Evolutionary conservation across 2,888 invertebrate genomes (phyloP).

Genomic region (Perizoma flavofasciatum): DNA sequence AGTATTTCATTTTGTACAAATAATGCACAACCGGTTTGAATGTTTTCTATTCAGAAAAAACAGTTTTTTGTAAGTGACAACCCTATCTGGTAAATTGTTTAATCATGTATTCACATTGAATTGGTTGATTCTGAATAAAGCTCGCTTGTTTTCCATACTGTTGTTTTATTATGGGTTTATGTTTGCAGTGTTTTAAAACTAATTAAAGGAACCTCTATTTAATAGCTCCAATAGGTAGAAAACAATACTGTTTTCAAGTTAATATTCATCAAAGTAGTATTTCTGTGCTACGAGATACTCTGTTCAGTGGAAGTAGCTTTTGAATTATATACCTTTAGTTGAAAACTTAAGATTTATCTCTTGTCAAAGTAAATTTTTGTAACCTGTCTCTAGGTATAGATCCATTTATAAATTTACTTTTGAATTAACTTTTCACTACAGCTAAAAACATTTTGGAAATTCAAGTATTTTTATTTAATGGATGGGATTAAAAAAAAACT

Average conservation of each 20-base stretch:
- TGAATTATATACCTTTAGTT: constrained; percentile 20
- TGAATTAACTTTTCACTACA: constrained; percentile 15
- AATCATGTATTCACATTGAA: constrained; percentile 14
- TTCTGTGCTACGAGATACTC: neutral
- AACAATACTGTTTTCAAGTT: neutral
- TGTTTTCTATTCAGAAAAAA: neutral
- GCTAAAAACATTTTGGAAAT: constrained; percentile 13
- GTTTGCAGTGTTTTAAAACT: no score
- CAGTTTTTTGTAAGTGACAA: neutral
- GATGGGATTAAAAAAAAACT: no score
- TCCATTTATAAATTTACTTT: constrained; percentile 25
- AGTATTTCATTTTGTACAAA: no score
- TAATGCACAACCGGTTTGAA: neutral
- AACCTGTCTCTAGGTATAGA: constrained; percentile 10
- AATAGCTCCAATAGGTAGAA: no score
- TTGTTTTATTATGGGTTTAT: constrained; percentile 11
- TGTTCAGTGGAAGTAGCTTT: constrained; percentile 12
- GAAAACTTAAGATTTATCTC: constrained; percentile 19
- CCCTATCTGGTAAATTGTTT: constrained; percentile 1
- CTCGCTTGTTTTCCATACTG: constrained; percentile 13
- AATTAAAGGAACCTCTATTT: no score
- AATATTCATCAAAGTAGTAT: constrained; percentile 7
- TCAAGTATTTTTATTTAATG: constrained; percentile 11
- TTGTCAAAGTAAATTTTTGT: constrained; percentile 24
- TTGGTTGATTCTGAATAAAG: constrained; percentile 22